phyloP scores from a whole-genome alignment of 1,140 invertebrate genomes.

The Drosophila rhopaloa region DNA sequence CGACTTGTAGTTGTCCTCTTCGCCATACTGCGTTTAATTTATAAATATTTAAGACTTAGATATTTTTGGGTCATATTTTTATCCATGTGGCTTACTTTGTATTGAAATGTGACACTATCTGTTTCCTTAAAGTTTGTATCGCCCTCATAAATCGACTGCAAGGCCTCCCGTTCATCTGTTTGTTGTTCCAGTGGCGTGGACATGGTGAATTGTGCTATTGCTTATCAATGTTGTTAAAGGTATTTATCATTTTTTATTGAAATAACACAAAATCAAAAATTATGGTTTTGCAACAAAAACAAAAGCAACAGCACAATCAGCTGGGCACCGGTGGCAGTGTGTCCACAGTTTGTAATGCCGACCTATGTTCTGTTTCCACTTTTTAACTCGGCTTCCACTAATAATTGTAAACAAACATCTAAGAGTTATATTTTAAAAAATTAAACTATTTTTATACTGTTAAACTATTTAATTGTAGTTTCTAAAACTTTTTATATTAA shows the following conservation, averaged over 20 bases:
- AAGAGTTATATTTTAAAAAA: too few relatives aligned
- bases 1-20: constrained; percentile 91
- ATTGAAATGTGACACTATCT: constrained; percentile 92
- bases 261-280: constrained; percentile 38
- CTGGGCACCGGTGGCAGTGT: constrained; percentile 12
- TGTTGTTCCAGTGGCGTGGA: constrained; percentile 88
- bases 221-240: too few relatives aligned
- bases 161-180: constrained; percentile 95
- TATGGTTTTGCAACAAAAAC: constrained; percentile 50
- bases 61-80: neutral
- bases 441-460: too few relatives aligned
- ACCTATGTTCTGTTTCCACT: neutral
- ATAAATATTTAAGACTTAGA: neutral
- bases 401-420: too few relatives aligned
- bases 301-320: constrained; percentile 62
- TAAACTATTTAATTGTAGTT: too few relatives aligned
- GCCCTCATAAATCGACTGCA: constrained; percentile 97
- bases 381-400: neutral
- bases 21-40: constrained; percentile 89
- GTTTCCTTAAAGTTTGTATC: constrained; percentile 94
- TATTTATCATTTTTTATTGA: constrained; percentile 16
- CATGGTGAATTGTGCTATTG: constrained; percentile 37
- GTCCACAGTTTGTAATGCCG: constrained; percentile 1
- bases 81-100: constrained; percentile 89
- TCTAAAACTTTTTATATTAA: too few relatives aligned